A percentile compares a stretch with the other conserved stretches of the same genome.
phyloP scores from a whole-genome alignment of 1,140 invertebrate genomes.

The Euglossa dilemma region DNA sequence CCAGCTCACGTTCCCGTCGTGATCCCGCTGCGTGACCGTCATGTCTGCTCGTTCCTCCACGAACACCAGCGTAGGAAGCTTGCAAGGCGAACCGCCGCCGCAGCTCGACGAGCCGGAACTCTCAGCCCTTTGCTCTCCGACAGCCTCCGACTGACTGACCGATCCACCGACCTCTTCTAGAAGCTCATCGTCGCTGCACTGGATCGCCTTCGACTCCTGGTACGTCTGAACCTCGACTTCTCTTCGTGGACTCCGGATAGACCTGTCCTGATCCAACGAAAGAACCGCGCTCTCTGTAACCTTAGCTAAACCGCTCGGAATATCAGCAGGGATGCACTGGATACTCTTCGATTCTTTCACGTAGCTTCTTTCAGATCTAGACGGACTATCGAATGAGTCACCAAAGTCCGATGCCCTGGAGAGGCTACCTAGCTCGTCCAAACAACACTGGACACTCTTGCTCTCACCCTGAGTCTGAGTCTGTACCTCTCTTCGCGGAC shows the following conservation, averaged over 20 bases:
- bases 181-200: constrained; percentile 69
- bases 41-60: constrained; percentile 72
- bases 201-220: constrained; percentile 74
- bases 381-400: constrained; percentile 62
- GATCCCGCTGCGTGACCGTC: constrained; percentile 81
- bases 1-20: constrained; percentile 80
- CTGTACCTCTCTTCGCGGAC: constrained; percentile 72
- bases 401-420: background rate
- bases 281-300: background rate
- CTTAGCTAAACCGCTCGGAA: constrained; percentile 14
- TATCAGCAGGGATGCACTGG: constrained; percentile 69
- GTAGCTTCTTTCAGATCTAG: constrained; percentile 69
- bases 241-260: constrained; percentile 53
- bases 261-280: background rate
- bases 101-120: constrained; percentile 51
- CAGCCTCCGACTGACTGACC: background rate
- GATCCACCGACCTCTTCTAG: constrained; percentile 18
- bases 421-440: constrained; percentile 66
- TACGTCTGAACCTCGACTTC: constrained; percentile 77
- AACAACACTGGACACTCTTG: constrained; percentile 75
- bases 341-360: constrained; percentile 76
- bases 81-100: constrained; percentile 27
- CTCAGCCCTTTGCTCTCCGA: constrained; percentile 38
- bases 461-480: constrained; percentile 78
- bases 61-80: constrained; percentile 65